These are phyloP conservation scores for Polymixis flavicincta DNA, from an alignment of 2,888 invertebrate species.

Conservation along the genomic window DNA sequence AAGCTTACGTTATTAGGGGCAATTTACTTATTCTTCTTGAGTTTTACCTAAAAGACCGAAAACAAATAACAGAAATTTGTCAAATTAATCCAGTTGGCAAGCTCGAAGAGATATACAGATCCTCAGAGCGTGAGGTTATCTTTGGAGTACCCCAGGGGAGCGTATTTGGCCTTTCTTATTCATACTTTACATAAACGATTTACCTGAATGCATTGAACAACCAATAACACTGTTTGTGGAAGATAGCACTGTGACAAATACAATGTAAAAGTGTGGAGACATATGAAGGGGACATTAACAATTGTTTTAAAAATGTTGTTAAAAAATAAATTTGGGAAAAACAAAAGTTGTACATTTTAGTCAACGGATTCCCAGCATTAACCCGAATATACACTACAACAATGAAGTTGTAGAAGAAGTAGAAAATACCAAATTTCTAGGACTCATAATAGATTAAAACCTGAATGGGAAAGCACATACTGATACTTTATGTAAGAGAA, in stretches of 20 bases:
- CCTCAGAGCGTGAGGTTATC: not conserved
- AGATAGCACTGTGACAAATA: not conserved
- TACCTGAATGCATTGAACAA: not conserved
- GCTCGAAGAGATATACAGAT: no score
- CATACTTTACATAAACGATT: not conserved
- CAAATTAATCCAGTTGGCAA: no score
- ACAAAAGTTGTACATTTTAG: not conserved
- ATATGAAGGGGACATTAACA: not conserved
- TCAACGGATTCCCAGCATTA: not conserved
- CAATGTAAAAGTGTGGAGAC: not conserved
- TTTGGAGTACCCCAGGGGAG: not conserved
- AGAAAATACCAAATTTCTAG: not conserved
- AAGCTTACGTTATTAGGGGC: no score
- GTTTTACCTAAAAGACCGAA: no score
- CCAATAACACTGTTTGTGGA: not conserved
- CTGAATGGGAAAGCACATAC: not conserved
- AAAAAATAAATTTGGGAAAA: not conserved
- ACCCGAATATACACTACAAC: no score
- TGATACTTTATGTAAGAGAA: not conserved
- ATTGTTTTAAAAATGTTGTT: not conserved
- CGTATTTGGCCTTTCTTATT: not conserved
- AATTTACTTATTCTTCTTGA: no score
- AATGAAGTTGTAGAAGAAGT: not conserved
- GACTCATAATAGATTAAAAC: not conserved
- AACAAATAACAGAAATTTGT: no score